These are phyloP conservation scores for Rhodeus uyekii DNA, from an alignment of 2,797 vertebrate genomes.

Conservation along the genomic window DNA sequence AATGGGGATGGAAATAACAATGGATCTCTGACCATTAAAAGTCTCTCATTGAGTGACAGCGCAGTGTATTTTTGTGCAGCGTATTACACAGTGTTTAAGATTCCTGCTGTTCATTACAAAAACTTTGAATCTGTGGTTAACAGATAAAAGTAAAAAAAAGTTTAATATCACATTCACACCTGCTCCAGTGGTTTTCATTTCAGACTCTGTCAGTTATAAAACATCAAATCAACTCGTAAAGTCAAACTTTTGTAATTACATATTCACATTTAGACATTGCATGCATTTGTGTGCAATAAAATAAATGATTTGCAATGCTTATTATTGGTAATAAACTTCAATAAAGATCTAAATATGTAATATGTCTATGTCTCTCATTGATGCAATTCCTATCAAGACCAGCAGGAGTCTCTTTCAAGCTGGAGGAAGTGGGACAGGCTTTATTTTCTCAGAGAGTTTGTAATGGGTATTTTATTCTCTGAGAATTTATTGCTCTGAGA, in stretches of 20 bases:
- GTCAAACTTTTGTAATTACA: too few species aligned
- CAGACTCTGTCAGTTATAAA: neutral
- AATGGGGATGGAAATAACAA: neutral
- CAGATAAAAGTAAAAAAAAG: neutral
- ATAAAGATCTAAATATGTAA: neutral
- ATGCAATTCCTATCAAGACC: neutral
- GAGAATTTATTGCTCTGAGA: neutral
- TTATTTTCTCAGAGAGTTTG: neutral
- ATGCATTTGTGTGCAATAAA: neutral
- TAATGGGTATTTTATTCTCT: neutral
- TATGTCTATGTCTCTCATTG: neutral
- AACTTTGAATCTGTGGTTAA: neutral
- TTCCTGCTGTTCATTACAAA: conserved; percentile 3
- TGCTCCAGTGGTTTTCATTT: neutral
- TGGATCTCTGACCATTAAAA: conserved; percentile 46
- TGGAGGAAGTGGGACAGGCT: neutral
- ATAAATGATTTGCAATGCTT: neutral
- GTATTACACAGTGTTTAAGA: neutral
- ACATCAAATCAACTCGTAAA: neutral
- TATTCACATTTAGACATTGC: neutral
- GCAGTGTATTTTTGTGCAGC: conserved; percentile 44
- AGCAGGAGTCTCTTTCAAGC: neutral
- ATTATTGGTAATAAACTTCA: neutral
- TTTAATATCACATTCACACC: neutral
- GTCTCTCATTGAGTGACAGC: conserved; percentile 42